A percentile compares a stretch with the other conserved stretches of the same genome.
phyloP scores from a whole-genome alignment of 2,797 vertebrate species.

The Vultur gryphus region DNA sequence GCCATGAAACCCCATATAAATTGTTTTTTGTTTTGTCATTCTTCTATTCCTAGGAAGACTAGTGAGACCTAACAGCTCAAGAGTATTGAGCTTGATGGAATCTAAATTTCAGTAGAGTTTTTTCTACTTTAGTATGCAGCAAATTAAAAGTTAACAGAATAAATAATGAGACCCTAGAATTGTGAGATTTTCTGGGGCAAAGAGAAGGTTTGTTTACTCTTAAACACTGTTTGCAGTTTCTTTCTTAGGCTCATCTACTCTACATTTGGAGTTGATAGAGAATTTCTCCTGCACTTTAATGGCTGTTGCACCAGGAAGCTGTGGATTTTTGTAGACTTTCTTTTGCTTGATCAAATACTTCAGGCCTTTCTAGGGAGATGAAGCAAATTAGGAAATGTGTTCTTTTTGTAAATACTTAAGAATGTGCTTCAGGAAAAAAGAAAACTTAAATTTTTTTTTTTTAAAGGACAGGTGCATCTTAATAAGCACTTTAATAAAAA shows the following conservation, averaged over 20 bases:
- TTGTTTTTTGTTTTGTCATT: neutral
- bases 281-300: neutral
- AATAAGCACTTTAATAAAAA: neutral
- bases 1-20: neutral
- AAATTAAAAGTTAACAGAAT: neutral
- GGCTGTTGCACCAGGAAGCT: neutral
- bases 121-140: neutral
- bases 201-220: neutral
- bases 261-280: neutral
- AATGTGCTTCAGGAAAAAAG: neutral
- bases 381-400: neutral
- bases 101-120: neutral
- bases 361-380: neutral
- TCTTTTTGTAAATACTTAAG: neutral
- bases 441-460: neutral
- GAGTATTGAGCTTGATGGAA: neutral
- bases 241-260: neutral
- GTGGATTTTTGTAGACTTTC: neutral
- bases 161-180: neutral
- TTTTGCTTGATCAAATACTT: neutral
- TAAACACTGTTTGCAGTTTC: neutral
- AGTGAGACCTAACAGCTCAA: neutral
- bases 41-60: neutral
- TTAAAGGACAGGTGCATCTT: neutral
- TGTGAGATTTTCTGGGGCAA: neutral